Percentiles rank a stretch among this genome's conserved stretches.
Conservation (phyloP, 2,113 vertebrate species). For the Protomyctophum bolini region DNA sequence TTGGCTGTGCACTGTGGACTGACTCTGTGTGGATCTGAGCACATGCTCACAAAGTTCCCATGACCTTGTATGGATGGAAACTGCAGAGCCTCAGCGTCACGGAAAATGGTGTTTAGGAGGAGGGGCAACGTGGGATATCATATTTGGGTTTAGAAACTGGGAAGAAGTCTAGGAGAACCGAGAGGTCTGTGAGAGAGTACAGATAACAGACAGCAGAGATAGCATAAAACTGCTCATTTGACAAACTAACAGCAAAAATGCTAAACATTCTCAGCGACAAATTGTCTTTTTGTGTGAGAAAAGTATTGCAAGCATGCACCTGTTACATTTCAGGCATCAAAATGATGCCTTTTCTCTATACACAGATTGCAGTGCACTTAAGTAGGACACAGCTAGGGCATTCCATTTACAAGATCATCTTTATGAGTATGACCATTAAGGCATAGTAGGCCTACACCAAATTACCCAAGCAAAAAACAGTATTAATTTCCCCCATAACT, state of each 20-base stretch:
- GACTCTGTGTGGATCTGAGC: too few species aligned
- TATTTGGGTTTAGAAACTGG: conserved; percentile 21
- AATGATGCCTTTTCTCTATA: too few species aligned
- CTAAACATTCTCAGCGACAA: not conserved
- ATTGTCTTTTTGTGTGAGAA: too few species aligned
- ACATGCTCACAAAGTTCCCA: conserved; percentile 32
- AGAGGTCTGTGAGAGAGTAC: not conserved
- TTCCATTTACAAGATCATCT: too few species aligned
- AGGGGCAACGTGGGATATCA: conserved; percentile 5
- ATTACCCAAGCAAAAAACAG: not conserved
- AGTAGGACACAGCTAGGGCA: too few species aligned
- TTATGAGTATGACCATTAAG: too few species aligned
- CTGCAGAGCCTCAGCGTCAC: conserved; percentile 17
- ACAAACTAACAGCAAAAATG: not conserved
- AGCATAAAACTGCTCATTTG: not conserved
- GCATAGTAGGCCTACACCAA: not conserved
- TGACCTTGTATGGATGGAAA: conserved; percentile 47
- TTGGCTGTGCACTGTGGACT: too few species aligned
- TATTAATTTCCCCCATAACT: not conserved
- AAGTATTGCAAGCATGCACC: too few species aligned
- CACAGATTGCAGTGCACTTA: too few species aligned
- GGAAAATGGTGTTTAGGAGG: conserved; percentile 31
- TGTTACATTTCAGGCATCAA: too few species aligned
- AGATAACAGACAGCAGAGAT: not conserved
- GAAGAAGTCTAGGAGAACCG: not conserved